phyloP scores from a whole-genome alignment of 2,113 vertebrate genomes.

The Marmota monax region DNA sequence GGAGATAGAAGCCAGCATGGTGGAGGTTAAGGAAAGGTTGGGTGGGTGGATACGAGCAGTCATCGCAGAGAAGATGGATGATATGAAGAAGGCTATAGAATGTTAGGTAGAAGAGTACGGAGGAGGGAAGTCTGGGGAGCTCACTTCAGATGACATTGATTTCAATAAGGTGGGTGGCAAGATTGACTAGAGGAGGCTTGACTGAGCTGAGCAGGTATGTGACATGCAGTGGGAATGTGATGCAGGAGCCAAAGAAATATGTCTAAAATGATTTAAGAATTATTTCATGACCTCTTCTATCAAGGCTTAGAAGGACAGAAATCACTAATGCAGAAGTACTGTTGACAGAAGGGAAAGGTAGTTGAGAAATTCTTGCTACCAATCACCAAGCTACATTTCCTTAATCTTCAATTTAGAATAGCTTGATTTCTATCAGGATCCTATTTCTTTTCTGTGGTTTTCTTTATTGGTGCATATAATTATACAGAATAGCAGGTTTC shows the following conservation, averaged over 20 bases:
- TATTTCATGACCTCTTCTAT: conserved; percentile 35
- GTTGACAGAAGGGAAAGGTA: conserved; percentile 25
- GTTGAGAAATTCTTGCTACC: conserved; percentile 49
- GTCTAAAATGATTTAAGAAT: conserved; percentile 39
- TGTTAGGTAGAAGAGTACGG: conserved; percentile 10
- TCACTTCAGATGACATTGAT: conserved; percentile 29
- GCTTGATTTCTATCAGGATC: conserved; percentile 56
- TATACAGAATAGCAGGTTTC: background rate
- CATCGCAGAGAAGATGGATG: background rate
- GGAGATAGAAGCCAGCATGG: background rate
- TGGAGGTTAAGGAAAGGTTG: background rate
- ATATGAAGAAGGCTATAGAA: background rate
- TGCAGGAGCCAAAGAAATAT: background rate
- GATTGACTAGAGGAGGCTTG: background rate
- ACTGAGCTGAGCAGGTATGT: conserved; percentile 12
- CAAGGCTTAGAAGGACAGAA: conserved; percentile 30
- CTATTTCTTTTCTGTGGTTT: conserved; percentile 3
- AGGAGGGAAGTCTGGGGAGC: background rate
- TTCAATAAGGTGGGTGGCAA: conserved; percentile 42
- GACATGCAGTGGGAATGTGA: background rate
- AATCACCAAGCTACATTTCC: conserved; percentile 25
- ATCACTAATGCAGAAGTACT: background rate
- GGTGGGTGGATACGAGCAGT: background rate
- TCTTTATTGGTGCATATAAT: background rate
- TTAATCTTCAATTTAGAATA: conserved; percentile 62